Percentiles rank a stretch among this genome's conserved stretches.
Conservation (phyloP, 2,797 vertebrate species). For the Sebastes glaucus region DNA sequence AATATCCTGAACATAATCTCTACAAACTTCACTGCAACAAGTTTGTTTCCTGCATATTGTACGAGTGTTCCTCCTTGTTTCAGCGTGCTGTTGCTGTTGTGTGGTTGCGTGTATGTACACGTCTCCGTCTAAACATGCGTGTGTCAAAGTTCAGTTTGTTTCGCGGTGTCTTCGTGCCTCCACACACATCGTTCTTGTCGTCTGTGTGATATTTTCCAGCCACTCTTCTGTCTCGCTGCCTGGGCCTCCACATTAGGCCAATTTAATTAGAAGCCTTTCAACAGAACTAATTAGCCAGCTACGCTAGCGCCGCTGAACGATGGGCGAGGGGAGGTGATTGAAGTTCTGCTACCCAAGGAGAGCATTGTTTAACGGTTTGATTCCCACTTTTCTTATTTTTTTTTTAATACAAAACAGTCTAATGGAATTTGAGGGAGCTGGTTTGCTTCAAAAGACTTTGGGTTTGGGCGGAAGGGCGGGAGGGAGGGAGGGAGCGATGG, state of each 20-base stretch:
- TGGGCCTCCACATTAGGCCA: constrained; percentile 71
- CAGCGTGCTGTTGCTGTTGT: neutral
- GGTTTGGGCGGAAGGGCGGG: constrained; percentile 2
- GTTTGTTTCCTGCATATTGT: neutral
- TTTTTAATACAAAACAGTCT: constrained; percentile 63
- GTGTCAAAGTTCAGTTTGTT: neutral
- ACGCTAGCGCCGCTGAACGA: constrained; percentile 64
- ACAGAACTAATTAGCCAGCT: constrained; percentile 78
- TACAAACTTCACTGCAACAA: neutral
- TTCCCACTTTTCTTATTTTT: constrained; percentile 35
- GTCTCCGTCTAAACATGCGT: neutral
- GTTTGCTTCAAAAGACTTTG: constrained; percentile 31
- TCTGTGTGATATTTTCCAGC: neutral
- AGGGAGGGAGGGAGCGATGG: neutral
- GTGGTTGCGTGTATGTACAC: neutral
- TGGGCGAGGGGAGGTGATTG: constrained; percentile 71
- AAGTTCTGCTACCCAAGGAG: constrained; percentile 68
- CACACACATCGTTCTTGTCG: neutral
- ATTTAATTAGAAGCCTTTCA: constrained; percentile 82
- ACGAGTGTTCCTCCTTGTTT: neutral
- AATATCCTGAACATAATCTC: neutral
- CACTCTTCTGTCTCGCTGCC: constrained; percentile 43
- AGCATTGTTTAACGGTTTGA: constrained; percentile 74
- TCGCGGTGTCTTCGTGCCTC: neutral
- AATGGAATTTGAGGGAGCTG: constrained; percentile 67